phyloP scores from a whole-genome alignment of 2,113 vertebrate species.

The Ceratotherium simum region DNA sequence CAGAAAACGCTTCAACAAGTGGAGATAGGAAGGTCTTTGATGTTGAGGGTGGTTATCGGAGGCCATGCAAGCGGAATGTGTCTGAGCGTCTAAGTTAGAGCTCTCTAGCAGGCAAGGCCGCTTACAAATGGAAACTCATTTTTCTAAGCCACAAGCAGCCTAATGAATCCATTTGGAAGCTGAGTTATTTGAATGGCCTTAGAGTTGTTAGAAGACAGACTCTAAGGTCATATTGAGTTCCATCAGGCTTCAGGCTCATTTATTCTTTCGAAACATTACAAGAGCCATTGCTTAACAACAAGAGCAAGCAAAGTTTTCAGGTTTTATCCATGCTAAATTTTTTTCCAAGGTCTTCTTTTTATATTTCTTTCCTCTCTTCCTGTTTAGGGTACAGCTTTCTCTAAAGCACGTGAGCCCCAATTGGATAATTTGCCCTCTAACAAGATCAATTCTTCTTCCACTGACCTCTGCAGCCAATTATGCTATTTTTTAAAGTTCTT shows the following conservation, averaged over 20 bases:
- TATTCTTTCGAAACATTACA: slow-evolving; percentile 26
- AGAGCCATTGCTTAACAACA: neutral
- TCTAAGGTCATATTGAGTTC: neutral
- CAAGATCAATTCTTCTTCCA: slow-evolving; percentile 25
- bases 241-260: neutral
- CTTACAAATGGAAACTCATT: neutral
- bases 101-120: neutral
- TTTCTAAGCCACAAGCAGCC: neutral
- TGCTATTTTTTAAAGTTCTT: neutral
- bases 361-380: neutral
- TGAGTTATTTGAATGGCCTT: neutral
- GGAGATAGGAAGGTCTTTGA: slow-evolving; percentile 28
- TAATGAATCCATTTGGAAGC: neutral
- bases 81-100: neutral
- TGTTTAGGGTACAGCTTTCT: neutral
- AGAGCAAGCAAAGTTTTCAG: neutral
- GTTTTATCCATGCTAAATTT: neutral
- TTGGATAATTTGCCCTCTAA: neutral
- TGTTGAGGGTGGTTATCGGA: neutral
- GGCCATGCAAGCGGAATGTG: neutral
- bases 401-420: neutral
- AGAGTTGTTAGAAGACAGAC: neutral
- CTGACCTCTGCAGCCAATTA: neutral
- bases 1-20: slow-evolving; percentile 47
- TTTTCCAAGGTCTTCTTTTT: neutral